Evolutionary conservation across 64 coral and sea anemone genomes (phyloP), one percentile per base, ranked within the genome.

Genomic region (Trachythela sp.): DNA sequence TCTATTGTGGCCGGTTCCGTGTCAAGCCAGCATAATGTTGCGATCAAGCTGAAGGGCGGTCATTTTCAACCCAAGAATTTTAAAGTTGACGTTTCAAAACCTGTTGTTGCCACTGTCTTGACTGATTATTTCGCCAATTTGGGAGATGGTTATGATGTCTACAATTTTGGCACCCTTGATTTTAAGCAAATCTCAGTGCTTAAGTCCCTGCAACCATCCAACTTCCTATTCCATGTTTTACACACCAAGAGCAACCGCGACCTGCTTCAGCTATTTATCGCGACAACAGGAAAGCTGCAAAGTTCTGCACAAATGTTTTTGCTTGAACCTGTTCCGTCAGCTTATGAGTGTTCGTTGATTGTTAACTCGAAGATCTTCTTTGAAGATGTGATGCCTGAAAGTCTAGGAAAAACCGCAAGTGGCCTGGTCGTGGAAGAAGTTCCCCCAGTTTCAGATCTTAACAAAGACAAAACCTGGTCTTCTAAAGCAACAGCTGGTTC

Each of bases 111-210:
- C n/a, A 17, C 29, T 2, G 40, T 29, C 38, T 48, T 85, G 14
- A 15, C 38, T 14, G 0, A 85, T 43, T 85, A 85, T 48, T 85
- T 85, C 18, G 13, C 84, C 15, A 39, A 40, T 0, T 40, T 85
- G 84, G 40, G 40, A 40, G 84, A 85, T 45, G 84, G 84, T 85
- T 85, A 85, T 27, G 84, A 85, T 17, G 33, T 85, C 6, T 85
- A 85, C 84, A 85, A 85, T 4, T 85, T 85, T 27, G 84, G 84
- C 22, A 85, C 84, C 17, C 84, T 85, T 13, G 84, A 85, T 48
- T 48, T 85, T 30, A 85, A 85, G 8, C 33, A 30, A 48, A 39
- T 43, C 20, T 42, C 84, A 9, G 39, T 85, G 20, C 41, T 85
- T 6, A 40, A 40, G 20, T 39, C 84, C 6, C 43, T 85, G 30